Evolutionary conservation across 2,797 vertebrate genomes (phyloP), one percentile per base, ranked within the genome.

Genomic region (Novumbra hubbsi): DNA sequence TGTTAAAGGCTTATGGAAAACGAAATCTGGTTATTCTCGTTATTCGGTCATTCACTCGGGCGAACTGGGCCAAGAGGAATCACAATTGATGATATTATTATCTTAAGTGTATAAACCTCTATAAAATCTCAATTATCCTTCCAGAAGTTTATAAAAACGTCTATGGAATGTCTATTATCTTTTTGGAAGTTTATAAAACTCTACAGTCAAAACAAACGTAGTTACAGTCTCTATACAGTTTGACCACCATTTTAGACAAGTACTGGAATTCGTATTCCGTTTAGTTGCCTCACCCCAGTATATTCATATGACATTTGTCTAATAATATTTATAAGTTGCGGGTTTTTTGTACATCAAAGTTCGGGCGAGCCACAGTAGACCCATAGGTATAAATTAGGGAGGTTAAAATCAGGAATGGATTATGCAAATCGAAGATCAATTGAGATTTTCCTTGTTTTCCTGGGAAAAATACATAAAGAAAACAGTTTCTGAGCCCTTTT

Each of bases 381-480:
- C 83, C 55, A 41, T 71, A 83, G 77, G 80, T 85, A 68, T 83
- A 86, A 87, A 32, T 86, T 89, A 82, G 87, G 73, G 81, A 73
- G 19, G 83, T 86, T 89, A 87, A 60, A 60, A 90, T 91, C 85
- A 83, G 78, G 70, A 86, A 83, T 86, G 86, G 92, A 92, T 92
- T 92, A 92, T 85, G 83, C 85, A 89, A 91, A 92, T 89, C 76
- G 76, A 77, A 87, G 88, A 92, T 92, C 91, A 93, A 88, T 90
- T 85, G 80, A 84, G 50, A 81, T 83, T 28, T 79, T 83, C 76
- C 78, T 82, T 76, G 78, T 88, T 91, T 85, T 83, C 72, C 45
- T 66, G 55, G 82, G 87, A 85, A 83, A 77, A 73, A 71, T 12
- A 60, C 73, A 78, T 81, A 73, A 74, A 84, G 81, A 82, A 80